phyloP scores from a whole-genome alignment of 1,140 invertebrate genomes.

The Pseudomyrmex dendroicus region DNA sequence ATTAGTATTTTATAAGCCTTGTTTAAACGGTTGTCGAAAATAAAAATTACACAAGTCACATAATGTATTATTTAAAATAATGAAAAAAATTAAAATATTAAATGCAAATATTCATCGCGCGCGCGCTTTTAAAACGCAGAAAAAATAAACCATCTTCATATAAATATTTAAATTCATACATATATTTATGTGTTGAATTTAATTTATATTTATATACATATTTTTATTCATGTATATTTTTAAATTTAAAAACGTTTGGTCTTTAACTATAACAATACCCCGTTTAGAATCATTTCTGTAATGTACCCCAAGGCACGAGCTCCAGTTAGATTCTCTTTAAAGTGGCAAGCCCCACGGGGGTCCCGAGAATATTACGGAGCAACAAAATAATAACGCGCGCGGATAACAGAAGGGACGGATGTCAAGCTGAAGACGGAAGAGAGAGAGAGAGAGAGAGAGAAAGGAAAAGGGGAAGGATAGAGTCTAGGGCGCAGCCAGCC shows the following conservation, averaged over 20 bases:
- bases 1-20: background rate
- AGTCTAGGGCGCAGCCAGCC: conserved; percentile 74
- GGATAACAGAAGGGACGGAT: conserved; percentile 49
- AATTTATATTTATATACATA: no score
- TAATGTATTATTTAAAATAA: no score
- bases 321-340: conserved; percentile 75
- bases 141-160: background rate
- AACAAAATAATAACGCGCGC: conserved; percentile 79
- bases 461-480: conserved; percentile 35
- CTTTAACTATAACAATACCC: conserved; percentile 51
- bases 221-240: background rate
- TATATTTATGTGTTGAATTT: no score
- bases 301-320: conserved; percentile 57
- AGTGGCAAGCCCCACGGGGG: conserved; percentile 76
- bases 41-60: no score
- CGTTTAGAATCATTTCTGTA: conserved; percentile 65
- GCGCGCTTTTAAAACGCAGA: no score
- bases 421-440: background rate
- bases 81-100: no score
- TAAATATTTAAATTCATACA: background rate
- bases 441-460: background rate
- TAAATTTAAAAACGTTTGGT: background rate
- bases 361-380: conserved; percentile 73
- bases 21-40: background rate
- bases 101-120: no score